Conservation (phyloP, 2,113 vertebrate genomes). For the Strix aluco region DNA sequence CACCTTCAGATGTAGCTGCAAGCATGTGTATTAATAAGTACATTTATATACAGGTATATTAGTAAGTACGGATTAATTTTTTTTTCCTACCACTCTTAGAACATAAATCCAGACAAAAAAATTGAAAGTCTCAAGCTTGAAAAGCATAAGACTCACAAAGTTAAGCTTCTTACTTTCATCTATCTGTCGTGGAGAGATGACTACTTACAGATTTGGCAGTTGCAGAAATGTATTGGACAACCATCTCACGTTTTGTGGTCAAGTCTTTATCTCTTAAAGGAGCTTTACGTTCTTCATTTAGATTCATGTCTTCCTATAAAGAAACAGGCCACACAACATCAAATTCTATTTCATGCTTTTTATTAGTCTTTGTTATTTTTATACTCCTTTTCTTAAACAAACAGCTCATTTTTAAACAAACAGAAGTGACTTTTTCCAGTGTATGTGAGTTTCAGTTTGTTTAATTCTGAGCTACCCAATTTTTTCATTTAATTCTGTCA, state of each 20-base stretch:
- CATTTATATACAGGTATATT: background rate
- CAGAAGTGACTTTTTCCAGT: background rate
- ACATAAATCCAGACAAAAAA: background rate
- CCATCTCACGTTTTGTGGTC: slow-evolving; percentile 95
- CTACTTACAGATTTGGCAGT: slow-evolving; percentile 97
- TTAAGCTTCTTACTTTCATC: slow-evolving; percentile 61
- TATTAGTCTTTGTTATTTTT: background rate
- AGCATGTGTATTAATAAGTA: background rate
- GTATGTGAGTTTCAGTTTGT: accelerated
- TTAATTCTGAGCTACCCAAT: accelerated
- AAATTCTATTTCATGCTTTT: background rate
- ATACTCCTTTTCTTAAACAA: background rate
- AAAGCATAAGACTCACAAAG: slow-evolving; percentile 45
- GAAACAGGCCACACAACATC: background rate
- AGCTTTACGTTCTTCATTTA: slow-evolving; percentile 95
- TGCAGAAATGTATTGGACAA: slow-evolving; percentile 96
- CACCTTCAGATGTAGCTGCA: slow-evolving; percentile 33
- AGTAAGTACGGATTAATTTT: background rate
- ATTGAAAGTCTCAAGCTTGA: background rate
- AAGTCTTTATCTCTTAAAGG: slow-evolving; percentile 93
- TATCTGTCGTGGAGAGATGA: background rate
- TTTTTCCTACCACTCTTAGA: background rate
- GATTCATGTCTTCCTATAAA: slow-evolving; percentile 96
- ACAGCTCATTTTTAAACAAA: background rate
- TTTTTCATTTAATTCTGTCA: background rate